A percentile compares a stretch with the other conserved stretches of the same genome.
Evolutionary conservation across 1,140 invertebrate species (phyloP).

Genomic region (Drosophila sechellia): DNA sequence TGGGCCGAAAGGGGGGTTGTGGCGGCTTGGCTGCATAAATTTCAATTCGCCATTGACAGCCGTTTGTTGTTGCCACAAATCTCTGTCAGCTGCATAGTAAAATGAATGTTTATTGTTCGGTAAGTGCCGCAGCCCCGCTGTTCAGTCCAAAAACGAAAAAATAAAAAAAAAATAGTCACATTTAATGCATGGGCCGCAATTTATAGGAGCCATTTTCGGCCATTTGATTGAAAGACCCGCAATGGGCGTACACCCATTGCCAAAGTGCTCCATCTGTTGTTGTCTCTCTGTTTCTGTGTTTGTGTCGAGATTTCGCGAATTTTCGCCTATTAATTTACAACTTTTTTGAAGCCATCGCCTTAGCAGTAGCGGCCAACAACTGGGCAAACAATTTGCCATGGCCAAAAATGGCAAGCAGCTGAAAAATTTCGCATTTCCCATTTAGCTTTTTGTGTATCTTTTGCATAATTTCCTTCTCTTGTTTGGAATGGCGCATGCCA

Average conservation of each 20-base stretch:
- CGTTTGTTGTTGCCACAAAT: constrained; percentile 70
- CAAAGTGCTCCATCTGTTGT: constrained; percentile 26
- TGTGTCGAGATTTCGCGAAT: constrained; percentile 58
- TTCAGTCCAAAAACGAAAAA: constrained; percentile 1
- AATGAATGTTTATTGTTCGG: constrained; percentile 82
- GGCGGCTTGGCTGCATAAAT: constrained; percentile 63
- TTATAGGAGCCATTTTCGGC: constrained; percentile 75
- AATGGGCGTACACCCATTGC: constrained; percentile 70
- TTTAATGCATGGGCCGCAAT: constrained; percentile 73
- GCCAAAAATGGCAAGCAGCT: constrained; percentile 67
- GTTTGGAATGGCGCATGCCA: constrained; percentile 58
- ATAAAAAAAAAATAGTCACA: constrained; percentile 40
- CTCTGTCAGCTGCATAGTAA: constrained; percentile 73
- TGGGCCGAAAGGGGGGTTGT: background rate
- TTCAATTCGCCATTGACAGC: constrained; percentile 66
- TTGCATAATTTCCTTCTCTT: constrained; percentile 66
- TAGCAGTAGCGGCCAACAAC: constrained; percentile 39
- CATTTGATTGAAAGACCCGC: constrained; percentile 74
- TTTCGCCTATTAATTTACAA: constrained; percentile 82
- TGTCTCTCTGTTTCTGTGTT: constrained; percentile 16
- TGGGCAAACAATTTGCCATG: constrained; percentile 60
- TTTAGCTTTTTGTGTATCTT: constrained; percentile 49
- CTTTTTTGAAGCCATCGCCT: constrained; percentile 65
- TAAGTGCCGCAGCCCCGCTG: constrained; percentile 65
- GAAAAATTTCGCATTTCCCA: constrained; percentile 60